Base-by-base conservation (phyloP, 2,888 invertebrate species). In the Lasioglossum malachurum region DNA sequence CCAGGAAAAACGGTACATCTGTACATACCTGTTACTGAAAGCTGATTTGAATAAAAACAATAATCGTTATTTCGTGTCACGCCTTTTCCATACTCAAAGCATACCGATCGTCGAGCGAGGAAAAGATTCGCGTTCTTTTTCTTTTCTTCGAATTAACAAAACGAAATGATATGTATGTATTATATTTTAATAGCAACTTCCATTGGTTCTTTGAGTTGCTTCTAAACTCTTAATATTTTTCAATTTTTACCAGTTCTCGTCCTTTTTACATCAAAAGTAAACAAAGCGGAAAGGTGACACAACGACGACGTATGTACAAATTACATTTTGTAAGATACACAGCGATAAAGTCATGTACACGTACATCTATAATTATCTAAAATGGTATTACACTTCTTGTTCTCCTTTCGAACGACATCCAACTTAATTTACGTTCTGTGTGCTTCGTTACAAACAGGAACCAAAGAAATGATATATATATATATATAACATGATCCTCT, bases 281-380 rank as follows among this genome's bases (percentile, higher is more conserved):
- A 91, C 90, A 93, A 94, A 94, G 93, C 93, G 89, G 91, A 92
- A 93, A 91, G 87, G 89, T 89, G 92, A 93, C 92, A 93, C 91
- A 90, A 91, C 91, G 88, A 94, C 91, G 89, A 94, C 92, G 87
- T 94, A 94, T 94, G 94, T 94, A 94, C 94, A 94, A 93, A 91
- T 93, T 93, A 93, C 94, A 93, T 93, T 44, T 71, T 94, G 93
- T 91, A 94, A 92, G 92, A 93, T 94, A 94, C 92, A 93, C 91
- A 93, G 93, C 89, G 91, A 92, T 92, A 92, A 92, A 93, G 90
- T 94, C 92, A 92, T 93, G 88, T 93, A 94, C 92, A 93, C 90
- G 91, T 92, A 93, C 91, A 89, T 91, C 87, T 91, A 91, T 88
- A 91, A 91, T 90, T 90, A 83, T 92, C 87, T 88, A 91, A 91